Conservation (phyloP, 1,140 invertebrate species). For the Solen grandis region DNA sequence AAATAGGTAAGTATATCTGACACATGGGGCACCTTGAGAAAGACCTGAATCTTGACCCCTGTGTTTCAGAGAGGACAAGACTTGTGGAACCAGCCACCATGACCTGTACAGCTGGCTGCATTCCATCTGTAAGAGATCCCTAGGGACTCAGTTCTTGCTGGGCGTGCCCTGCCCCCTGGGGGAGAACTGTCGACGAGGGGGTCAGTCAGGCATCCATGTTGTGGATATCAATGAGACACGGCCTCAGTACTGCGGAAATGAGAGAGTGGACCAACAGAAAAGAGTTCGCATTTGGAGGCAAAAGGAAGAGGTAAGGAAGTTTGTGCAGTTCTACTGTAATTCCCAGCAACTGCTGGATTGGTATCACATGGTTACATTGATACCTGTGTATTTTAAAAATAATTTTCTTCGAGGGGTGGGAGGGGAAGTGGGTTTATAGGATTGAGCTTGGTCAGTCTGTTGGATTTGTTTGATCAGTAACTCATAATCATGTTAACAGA, state of each 20-base stretch:
- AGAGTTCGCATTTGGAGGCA: slow-evolving; percentile 26
- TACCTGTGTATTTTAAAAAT: too few species aligned
- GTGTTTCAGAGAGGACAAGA: slow-evolving; percentile 51
- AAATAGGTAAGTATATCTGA: too few species aligned
- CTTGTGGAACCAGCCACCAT: neutral
- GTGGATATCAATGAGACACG: slow-evolving; percentile 13
- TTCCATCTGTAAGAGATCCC: neutral
- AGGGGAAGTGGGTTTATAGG: too few species aligned
- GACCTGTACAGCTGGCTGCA: slow-evolving; percentile 30
- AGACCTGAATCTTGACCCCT: too few species aligned
- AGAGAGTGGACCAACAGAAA: slow-evolving; percentile 23
- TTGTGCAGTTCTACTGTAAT: too few species aligned
- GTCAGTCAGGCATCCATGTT: neutral
- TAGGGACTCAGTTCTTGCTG: slow-evolving; percentile 11
- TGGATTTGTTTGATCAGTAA: too few species aligned
- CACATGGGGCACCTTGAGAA: too few species aligned
- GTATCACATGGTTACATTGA: too few species aligned
- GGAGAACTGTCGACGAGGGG: neutral
- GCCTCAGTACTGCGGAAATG: slow-evolving; percentile 32
- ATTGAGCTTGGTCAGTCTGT: too few species aligned
- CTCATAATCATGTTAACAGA: too few species aligned
- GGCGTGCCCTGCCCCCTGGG: slow-evolving; percentile 35
- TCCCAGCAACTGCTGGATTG: too few species aligned
- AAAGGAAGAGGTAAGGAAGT: neutral
- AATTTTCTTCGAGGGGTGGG: too few species aligned